Percentiles rank a stretch among this genome's conserved stretches.
Evolutionary conservation across 2,797 vertebrate species (phyloP).

Genomic region (Epinephelus malabaricus): DNA sequence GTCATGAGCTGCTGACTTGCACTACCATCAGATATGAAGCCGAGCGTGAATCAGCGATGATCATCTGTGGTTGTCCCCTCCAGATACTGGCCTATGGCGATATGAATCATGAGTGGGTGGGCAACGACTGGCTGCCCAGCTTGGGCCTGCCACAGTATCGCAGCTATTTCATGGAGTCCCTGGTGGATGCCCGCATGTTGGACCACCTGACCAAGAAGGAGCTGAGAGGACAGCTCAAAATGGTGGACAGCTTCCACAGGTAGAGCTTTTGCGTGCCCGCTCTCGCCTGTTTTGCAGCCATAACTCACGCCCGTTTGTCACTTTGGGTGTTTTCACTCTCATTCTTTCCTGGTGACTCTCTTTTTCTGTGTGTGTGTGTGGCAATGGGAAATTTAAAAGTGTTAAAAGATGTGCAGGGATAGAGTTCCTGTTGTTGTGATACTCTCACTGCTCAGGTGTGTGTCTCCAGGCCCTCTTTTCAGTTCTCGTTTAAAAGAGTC

Average conservation of each 20-base stretch:
- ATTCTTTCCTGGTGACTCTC: slow-evolving; percentile 4
- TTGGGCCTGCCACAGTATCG: slow-evolving; percentile 94
- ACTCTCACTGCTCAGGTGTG: slow-evolving; percentile 54
- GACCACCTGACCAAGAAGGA: slow-evolving; percentile 97
- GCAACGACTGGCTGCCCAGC: slow-evolving; percentile 96
- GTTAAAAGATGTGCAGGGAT: slow-evolving; percentile 12
- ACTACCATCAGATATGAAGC: slow-evolving; percentile 28
- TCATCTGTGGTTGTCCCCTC: slow-evolving; percentile 51
- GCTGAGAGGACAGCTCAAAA: slow-evolving; percentile 94
- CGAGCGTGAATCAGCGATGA: slow-evolving; percentile 58
- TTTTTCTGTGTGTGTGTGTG: not conserved
- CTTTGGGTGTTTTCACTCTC: not conserved
- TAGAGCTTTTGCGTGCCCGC: slow-evolving; percentile 52
- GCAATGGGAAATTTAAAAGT: slow-evolving; percentile 17
- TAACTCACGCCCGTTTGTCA: not conserved
- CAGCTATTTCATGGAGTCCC: slow-evolving; percentile 96
- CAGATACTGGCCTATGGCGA: slow-evolving; percentile 95
- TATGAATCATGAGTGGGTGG: slow-evolving; percentile 97
- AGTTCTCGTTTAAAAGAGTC: slow-evolving; percentile 12
- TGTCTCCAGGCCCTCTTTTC: slow-evolving; percentile 45
- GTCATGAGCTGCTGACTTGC: slow-evolving; percentile 48
- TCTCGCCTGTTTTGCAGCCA: not conserved
- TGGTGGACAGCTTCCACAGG: slow-evolving; percentile 98
- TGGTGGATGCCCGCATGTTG: slow-evolving; percentile 95
- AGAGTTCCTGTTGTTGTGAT: slow-evolving; percentile 23